Conservation (phyloP, 2,888 invertebrate genomes). For the Scelioninae gen. 2 region DNA sequence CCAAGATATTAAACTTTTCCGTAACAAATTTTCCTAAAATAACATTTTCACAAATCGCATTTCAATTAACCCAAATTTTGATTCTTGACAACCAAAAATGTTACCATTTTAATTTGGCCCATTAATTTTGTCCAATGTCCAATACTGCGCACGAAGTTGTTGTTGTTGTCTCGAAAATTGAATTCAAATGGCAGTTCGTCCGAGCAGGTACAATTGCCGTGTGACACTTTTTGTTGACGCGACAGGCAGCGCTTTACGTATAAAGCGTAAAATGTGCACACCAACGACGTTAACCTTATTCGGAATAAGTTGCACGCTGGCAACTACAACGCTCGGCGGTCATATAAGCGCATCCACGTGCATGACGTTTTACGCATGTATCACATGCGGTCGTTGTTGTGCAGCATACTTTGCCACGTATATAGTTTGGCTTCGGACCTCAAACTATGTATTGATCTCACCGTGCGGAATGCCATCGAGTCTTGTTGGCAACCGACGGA, state of each 20-base stretch:
- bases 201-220: neutral
- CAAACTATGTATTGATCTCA: constrained; percentile 68
- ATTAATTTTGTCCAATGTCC: too few species aligned
- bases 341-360: constrained; percentile 57
- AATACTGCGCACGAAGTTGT: too few species aligned
- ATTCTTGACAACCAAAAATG: too few species aligned
- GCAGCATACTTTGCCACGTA: constrained; percentile 57
- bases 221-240: constrained; percentile 17
- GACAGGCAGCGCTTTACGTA: constrained; percentile 34
- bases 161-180: too few species aligned
- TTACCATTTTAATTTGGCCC: too few species aligned
- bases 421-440: constrained; percentile 68
- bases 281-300: constrained; percentile 53
- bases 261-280: constrained; percentile 44
- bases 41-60: too few species aligned
- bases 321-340: constrained; percentile 33
- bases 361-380: constrained; percentile 56
- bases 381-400: constrained; percentile 55
- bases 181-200: too few species aligned
- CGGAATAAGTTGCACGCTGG: constrained; percentile 47
- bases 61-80: too few species aligned
- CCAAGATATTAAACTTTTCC: too few species aligned
- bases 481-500: constrained; percentile 62
- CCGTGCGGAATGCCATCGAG: constrained; percentile 61
- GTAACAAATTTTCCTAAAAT: too few species aligned